A percentile compares a stretch with the other conserved stretches of the same genome.
These are phyloP conservation scores for Tinea trinotella DNA, from an alignment of 2,888 invertebrate genomes.

Conservation along the genomic window DNA sequence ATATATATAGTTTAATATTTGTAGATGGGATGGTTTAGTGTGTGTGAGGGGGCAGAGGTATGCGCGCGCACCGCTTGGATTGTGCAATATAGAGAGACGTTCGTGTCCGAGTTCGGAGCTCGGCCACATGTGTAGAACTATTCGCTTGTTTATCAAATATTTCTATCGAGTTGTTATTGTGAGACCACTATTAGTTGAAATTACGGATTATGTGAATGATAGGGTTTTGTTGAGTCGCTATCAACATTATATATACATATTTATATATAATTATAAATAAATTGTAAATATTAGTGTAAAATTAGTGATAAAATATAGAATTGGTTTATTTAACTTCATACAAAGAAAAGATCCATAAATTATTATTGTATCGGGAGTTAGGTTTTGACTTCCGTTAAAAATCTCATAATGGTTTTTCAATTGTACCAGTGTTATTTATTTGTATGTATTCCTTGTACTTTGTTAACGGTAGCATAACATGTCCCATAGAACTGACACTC, in stretches of 20 bases:
- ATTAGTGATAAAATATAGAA: conserved; percentile 70
- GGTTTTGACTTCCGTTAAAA: conserved; percentile 67
- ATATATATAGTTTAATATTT: conserved; percentile 24
- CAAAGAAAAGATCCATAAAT: conserved; percentile 69
- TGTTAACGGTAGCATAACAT: conserved; percentile 8
- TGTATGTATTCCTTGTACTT: conserved; percentile 39
- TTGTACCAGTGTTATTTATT: conserved; percentile 71
- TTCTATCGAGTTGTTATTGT: conserved; percentile 71
- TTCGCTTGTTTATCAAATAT: conserved; percentile 68
- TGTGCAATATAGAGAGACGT: conserved; percentile 60
- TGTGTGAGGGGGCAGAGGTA: conserved; percentile 51
- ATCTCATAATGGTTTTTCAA: conserved; percentile 69
- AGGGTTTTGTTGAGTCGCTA: conserved; percentile 64
- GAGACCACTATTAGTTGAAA: conserved; percentile 70
- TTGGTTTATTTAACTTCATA: conserved; percentile 71
- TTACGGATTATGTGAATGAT: conserved; percentile 63
- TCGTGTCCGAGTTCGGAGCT: conserved; percentile 38
- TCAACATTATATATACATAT: conserved; percentile 55
- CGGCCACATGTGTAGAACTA: conserved; percentile 49
- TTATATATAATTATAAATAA: conserved; percentile 73
- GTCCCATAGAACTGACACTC: conserved; percentile 17
- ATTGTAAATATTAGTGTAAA: conserved; percentile 69
- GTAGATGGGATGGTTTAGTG: conserved; percentile 48
- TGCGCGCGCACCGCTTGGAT: conserved; percentile 43
- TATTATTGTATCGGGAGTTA: conserved; percentile 69